phyloP scores from a whole-genome alignment of 1,140 invertebrate species.

The Gonioctena quinquepunctata region DNA sequence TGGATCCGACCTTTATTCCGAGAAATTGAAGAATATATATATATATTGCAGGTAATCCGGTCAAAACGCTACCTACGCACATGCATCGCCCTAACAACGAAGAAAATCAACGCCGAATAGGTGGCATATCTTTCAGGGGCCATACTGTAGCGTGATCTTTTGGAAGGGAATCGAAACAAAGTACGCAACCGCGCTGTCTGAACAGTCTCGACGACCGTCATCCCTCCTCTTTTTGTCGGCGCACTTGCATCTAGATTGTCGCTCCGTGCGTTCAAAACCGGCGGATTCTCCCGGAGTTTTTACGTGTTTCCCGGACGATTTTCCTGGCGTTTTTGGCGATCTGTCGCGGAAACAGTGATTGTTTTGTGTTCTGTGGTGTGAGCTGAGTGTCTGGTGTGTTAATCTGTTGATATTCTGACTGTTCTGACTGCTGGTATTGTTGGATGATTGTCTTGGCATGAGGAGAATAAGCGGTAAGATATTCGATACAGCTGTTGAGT shows the following conservation, averaged over 20 bases:
- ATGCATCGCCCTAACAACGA: too few species aligned
- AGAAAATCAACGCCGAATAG: not conserved
- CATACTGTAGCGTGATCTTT: constrained; percentile 25
- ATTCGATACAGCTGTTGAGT: not conserved
- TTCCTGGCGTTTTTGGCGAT: not conserved
- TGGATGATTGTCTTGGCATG: constrained; percentile 24
- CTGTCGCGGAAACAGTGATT: not conserved
- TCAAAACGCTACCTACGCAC: too few species aligned
- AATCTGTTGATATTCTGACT: not conserved
- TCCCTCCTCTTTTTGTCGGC: constrained; percentile 6
- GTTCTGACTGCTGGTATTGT: not conserved
- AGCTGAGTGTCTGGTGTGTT: constrained; percentile 14
- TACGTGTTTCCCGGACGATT: constrained; percentile 17
- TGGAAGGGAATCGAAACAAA: constrained; percentile 18
- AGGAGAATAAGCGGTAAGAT: constrained; percentile 33
- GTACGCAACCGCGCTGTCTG: constrained; percentile 35
- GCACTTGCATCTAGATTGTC: constrained; percentile 22
- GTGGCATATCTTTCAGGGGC: constrained; percentile 27
- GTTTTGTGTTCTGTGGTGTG: not conserved
- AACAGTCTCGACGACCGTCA: constrained; percentile 17
- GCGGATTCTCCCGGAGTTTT: constrained; percentile 19
- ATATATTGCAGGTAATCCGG: too few species aligned
- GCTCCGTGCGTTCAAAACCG: constrained; percentile 16
- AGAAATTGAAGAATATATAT: too few species aligned
- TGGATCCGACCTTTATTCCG: too few species aligned